Evolutionary conservation across 2,797 vertebrate genomes (phyloP).

Genomic region (Silurus aristotelis): DNA sequence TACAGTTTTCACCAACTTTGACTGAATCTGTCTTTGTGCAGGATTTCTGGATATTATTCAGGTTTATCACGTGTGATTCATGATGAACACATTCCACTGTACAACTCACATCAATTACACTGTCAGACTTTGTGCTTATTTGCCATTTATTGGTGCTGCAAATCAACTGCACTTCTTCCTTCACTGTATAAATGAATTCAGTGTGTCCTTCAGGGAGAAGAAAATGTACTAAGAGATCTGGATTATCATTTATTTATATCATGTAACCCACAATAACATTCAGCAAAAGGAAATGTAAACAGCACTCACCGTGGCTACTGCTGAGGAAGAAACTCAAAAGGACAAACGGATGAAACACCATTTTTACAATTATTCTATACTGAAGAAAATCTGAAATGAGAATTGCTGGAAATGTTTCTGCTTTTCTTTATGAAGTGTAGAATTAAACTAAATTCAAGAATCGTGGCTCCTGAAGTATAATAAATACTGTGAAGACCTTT

Average conservation of each 20-base stretch:
- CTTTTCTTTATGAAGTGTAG: no score
- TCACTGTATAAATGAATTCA: slow-evolving; percentile 26
- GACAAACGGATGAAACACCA: background rate
- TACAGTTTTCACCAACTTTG: background rate
- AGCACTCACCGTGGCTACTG: slow-evolving; percentile 4
- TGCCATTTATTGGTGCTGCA: slow-evolving; percentile 17
- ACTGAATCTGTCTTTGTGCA: background rate
- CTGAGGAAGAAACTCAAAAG: background rate
- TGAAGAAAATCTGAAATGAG: no score
- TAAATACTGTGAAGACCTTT: no score
- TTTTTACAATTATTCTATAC: background rate
- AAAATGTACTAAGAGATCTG: background rate
- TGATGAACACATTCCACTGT: background rate
- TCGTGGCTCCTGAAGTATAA: no score
- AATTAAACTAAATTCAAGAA: no score
- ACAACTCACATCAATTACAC: accelerated
- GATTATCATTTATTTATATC: no score
- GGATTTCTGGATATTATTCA: background rate
- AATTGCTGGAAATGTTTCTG: no score
- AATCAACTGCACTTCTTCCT: background rate
- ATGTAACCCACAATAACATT: no score
- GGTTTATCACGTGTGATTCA: background rate
- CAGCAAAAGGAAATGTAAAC: background rate
- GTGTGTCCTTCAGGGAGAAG: slow-evolving; percentile 18
- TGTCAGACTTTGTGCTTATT: slow-evolving; percentile 27